Evolutionary conservation across 2,113 vertebrate species (phyloP), one percentile per base, ranked within the genome.

Genomic region (Nothobranchius kuhntae): DNA sequence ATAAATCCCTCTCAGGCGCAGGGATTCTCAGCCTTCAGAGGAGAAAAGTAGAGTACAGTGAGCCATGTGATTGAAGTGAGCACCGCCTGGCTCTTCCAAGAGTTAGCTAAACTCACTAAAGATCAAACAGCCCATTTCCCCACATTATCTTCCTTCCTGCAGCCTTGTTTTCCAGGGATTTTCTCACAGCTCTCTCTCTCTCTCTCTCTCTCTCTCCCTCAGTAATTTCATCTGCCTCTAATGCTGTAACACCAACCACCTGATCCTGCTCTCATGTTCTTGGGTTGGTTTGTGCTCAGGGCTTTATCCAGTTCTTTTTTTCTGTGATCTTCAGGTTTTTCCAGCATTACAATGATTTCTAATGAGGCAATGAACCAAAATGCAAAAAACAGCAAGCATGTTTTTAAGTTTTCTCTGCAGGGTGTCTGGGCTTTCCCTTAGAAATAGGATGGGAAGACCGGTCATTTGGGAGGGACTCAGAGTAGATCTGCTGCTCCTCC

Each of bases 221-320:
- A 69, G 77, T 84, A 87, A 86, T 84, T 85, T 76, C 66, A 71
- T 80, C 86, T 81, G 88, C 90, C 81, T 86, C 70, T 61, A 86
- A 79, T 73, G 80, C 91, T 44, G 77, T 93, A 92, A 93, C 92
- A 81, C 90, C 89, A 92, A 92, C 85, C 91, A 91, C 91, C 89
- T 93, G 92, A 92, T 89, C 87, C 68, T 50, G 79, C 81, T 81
- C 75, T 86, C 81, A 87, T 76, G 89, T 83, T 77, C 71, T 61
- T 84, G 84, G 79, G 72, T 69, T 77, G 79, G 72, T 69, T 77
- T 86, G 69, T 71, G 66, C 84, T 82, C 36, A 46, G 61, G 66
- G 85, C 73, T 81, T 76, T 80, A 77, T 68, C 85, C 76, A 77
- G 53, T 75, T 58, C 57, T 87, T 78, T 21, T 88, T 85, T 89